Conservation (phyloP, 2,797 vertebrate genomes). For the Anguilla obscura region DNA sequence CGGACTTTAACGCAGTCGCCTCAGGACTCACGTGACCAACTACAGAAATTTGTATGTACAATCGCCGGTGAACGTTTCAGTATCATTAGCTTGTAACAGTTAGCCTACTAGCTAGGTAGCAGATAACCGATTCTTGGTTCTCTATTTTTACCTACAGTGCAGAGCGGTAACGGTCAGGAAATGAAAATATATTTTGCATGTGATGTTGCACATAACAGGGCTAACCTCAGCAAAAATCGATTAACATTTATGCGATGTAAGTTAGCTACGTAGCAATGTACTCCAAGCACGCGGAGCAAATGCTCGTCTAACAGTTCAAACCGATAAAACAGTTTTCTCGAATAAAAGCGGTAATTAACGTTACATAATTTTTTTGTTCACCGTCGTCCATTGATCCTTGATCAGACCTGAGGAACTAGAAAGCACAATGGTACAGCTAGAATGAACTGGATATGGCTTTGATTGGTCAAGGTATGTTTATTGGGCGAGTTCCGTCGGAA, state of each 20-base stretch:
- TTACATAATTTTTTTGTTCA: slow-evolving; percentile 13
- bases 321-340: neutral
- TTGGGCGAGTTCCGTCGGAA: neutral
- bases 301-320: neutral
- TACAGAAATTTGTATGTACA: neutral
- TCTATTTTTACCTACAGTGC: too few relatives aligned
- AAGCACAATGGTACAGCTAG: neutral
- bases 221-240: neutral
- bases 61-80: neutral
- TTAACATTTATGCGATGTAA: neutral
- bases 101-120: neutral
- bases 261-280: neutral
- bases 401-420: neutral
- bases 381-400: neutral
- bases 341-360: neutral
- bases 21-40: slow-evolving; percentile 36
- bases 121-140: too few relatives aligned
- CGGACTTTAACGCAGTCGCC: slow-evolving; percentile 32
- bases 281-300: neutral
- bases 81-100: neutral
- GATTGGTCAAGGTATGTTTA: neutral
- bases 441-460: neutral
- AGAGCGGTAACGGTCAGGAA: neutral
- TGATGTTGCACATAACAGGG: neutral
- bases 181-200: neutral